These are phyloP conservation scores for Hydroisotoma schaefferi DNA, from an alignment of 2,888 invertebrate genomes.

Conservation along the genomic window DNA sequence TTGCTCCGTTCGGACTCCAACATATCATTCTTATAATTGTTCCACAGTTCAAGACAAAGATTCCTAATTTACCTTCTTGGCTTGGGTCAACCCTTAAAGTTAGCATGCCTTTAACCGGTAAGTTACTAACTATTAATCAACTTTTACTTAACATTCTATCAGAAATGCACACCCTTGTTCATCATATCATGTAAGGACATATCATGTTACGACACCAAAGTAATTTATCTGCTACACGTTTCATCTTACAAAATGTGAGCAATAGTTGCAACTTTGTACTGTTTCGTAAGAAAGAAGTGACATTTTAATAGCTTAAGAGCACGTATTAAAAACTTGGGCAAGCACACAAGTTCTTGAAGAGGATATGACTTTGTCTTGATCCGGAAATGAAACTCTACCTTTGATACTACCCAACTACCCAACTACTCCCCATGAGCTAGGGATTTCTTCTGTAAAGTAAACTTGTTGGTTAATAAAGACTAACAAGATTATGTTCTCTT, in stretches of 20 bases:
- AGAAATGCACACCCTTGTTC: no score
- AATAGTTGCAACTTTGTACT: no score
- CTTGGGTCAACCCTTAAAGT: constrained; percentile 31
- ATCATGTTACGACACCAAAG: no score
- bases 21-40: constrained; percentile 41
- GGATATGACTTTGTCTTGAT: no score
- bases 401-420: no score
- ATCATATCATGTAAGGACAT: no score
- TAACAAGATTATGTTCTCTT: not conserved
- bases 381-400: no score
- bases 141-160: no score
- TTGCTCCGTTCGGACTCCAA: constrained; percentile 38
- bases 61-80: constrained; percentile 31
- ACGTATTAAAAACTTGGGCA: not conserved
- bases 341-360: not conserved
- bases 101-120: constrained; percentile 44
- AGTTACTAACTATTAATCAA: constrained; percentile 3
- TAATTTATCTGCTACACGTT: no score
- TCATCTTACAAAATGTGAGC: no score
- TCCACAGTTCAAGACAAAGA: constrained; percentile 38
- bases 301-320: not conserved
- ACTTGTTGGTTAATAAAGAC: not conserved
- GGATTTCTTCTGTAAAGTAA: no score
- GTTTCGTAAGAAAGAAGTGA: not conserved
- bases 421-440: no score